These are phyloP conservation scores for Sesia bembeciformis DNA, from an alignment of 2,888 invertebrate species.

Conservation along the genomic window DNA sequence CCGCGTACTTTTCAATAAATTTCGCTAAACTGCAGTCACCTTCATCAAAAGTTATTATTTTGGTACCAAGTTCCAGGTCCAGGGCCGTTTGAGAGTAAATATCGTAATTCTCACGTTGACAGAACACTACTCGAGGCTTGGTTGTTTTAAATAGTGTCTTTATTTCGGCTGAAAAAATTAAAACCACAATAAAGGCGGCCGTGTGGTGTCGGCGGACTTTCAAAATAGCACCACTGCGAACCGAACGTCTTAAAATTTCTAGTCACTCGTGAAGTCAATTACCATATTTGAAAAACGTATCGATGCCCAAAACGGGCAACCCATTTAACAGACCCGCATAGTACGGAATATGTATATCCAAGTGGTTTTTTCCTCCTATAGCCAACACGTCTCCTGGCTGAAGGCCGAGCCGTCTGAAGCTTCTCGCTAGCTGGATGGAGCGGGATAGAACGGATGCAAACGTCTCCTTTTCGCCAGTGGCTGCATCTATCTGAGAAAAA, in stretches of 20 bases:
- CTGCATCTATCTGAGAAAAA: slow-evolving; percentile 42
- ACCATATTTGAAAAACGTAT: slow-evolving; percentile 45
- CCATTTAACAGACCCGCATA: slow-evolving; percentile 47
- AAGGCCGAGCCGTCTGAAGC: slow-evolving; percentile 30
- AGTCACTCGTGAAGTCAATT: not conserved
- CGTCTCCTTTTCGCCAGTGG: slow-evolving; percentile 42
- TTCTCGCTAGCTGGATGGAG: slow-evolving; percentile 32
- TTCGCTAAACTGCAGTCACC: not conserved
- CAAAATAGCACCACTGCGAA: too few relatives aligned
- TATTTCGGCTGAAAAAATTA: slow-evolving; percentile 1
- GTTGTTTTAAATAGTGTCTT: not conserved
- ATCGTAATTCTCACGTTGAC: not conserved
- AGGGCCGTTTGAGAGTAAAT: not conserved
- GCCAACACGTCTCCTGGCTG: slow-evolving; percentile 44
- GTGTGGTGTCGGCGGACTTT: too few relatives aligned
- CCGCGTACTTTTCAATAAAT: not conserved
- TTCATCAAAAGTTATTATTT: not conserved
- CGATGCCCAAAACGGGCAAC: slow-evolving; percentile 41
- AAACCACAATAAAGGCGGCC: not conserved
- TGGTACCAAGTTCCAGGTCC: not conserved
- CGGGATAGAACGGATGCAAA: slow-evolving; percentile 35
- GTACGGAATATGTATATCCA: slow-evolving; percentile 46
- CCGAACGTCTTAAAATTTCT: not conserved
- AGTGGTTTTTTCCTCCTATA: slow-evolving; percentile 43
- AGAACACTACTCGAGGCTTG: not conserved